phyloP scores from a whole-genome alignment of 2,113 vertebrate genomes.

The Myrmecobius fasciatus region DNA sequence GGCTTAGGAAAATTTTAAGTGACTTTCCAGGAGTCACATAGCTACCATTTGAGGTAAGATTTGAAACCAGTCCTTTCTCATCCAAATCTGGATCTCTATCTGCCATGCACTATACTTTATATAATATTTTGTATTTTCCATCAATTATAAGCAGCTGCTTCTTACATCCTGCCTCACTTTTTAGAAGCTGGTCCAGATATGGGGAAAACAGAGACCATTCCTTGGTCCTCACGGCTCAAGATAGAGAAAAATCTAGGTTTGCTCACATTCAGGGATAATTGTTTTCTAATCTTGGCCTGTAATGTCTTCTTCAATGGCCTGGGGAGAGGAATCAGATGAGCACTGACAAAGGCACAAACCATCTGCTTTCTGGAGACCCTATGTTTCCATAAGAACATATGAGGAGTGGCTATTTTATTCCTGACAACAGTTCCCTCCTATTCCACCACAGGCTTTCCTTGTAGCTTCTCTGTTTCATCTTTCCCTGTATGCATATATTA shows the following conservation, averaged over 20 bases:
- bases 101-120: not conserved
- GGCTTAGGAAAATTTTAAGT: not conserved
- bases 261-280: not conserved
- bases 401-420: not conserved
- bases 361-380: not conserved
- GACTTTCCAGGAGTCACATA: not conserved
- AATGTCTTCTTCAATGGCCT: not conserved
- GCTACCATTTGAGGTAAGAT: not conserved
- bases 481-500: no score
- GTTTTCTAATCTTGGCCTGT: not conserved
- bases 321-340: not conserved
- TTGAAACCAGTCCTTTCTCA: not conserved
- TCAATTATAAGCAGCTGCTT: not conserved
- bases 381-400: not conserved
- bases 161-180: not conserved
- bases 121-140: not conserved
- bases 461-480: not conserved
- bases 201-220: not conserved
- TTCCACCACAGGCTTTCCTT: not conserved
- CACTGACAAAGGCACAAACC: not conserved
- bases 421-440: not conserved
- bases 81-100: not conserved
- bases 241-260: not conserved
- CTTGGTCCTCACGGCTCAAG: not conserved
- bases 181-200: not conserved